phyloP scores from a whole-genome alignment of 2,888 invertebrate genomes.

The Frankliniella fusca region DNA sequence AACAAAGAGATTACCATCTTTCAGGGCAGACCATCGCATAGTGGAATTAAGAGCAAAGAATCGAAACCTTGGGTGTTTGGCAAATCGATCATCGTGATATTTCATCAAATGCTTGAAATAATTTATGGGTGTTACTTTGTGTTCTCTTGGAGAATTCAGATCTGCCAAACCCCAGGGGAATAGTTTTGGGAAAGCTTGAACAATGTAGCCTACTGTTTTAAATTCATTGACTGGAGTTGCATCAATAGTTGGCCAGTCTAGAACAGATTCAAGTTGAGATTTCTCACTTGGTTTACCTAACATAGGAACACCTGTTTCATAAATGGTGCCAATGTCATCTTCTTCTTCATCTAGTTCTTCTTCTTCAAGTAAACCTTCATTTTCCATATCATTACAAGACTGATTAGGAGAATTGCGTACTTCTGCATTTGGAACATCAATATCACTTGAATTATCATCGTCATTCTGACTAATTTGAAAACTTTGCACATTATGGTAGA shows the following conservation, averaged over 20 bases:
- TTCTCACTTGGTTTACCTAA: background rate
- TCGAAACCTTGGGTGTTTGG: constrained; percentile 28
- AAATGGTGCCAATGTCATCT: background rate
- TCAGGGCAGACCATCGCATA: background rate
- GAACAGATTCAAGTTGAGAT: background rate
- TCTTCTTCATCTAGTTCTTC: background rate
- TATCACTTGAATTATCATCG: too few species aligned
- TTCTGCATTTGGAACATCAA: too few species aligned
- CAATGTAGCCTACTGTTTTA: constrained; percentile 31
- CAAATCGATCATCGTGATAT: constrained; percentile 29
- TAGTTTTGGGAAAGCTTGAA: constrained; percentile 33
- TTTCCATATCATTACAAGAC: too few species aligned
- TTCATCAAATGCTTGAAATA: constrained; percentile 30
- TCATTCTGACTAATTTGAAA: too few species aligned
- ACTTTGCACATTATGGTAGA: background rate
- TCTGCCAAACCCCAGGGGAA: constrained; percentile 34
- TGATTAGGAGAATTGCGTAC: too few species aligned
- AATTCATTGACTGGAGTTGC: constrained; percentile 31
- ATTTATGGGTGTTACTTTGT: constrained; percentile 13
- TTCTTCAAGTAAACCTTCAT: background rate
- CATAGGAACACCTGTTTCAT: background rate
- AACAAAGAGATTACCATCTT: background rate
- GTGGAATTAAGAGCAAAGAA: constrained; percentile 28
- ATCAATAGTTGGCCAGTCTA: constrained; percentile 12
- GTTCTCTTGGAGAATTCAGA: constrained; percentile 9